Evolutionary conservation across 2,888 invertebrate species (phyloP).

Genomic region (Eurytoma californica): DNA sequence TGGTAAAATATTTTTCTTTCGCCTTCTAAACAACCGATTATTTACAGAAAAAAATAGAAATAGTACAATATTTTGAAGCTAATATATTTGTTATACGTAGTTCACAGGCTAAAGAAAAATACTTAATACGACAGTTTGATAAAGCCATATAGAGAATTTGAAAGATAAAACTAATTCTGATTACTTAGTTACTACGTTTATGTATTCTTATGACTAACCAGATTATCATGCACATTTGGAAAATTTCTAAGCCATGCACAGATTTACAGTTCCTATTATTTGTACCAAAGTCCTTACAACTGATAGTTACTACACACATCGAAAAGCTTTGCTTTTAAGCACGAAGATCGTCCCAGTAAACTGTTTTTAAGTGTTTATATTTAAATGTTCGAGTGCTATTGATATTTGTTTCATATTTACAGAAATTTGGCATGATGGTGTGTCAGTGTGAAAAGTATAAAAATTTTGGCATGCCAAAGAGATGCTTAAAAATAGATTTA

Average conservation of each 20-base stretch:
- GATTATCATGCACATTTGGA: constrained; percentile 15
- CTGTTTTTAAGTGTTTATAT: constrained; percentile 27
- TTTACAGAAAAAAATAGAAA: background rate
- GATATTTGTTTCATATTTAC: constrained; percentile 2
- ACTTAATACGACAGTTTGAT: background rate
- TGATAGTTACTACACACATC: constrained; percentile 39
- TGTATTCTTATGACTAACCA: constrained; percentile 14
- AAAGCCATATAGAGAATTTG: background rate
- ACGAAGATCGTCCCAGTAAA: constrained; percentile 71
- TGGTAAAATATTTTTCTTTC: background rate
- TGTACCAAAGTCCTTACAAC: constrained; percentile 21
- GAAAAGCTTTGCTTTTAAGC: constrained; percentile 59
- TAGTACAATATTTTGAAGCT: background rate
- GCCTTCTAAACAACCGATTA: background rate
- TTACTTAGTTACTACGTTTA: background rate
- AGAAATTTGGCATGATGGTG: background rate
- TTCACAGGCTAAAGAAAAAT: constrained; percentile 15
- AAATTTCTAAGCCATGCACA: constrained; percentile 55
- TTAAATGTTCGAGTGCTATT: background rate
- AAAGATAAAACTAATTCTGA: background rate
- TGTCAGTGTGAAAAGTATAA: background rate
- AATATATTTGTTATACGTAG: background rate
- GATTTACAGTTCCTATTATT: constrained; percentile 49
- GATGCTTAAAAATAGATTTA: constrained; percentile 6
- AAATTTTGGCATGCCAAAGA: constrained; percentile 4